Base-by-base conservation (phyloP, 2,113 vertebrate genomes). In the Nesoenas mayeri region DNA sequence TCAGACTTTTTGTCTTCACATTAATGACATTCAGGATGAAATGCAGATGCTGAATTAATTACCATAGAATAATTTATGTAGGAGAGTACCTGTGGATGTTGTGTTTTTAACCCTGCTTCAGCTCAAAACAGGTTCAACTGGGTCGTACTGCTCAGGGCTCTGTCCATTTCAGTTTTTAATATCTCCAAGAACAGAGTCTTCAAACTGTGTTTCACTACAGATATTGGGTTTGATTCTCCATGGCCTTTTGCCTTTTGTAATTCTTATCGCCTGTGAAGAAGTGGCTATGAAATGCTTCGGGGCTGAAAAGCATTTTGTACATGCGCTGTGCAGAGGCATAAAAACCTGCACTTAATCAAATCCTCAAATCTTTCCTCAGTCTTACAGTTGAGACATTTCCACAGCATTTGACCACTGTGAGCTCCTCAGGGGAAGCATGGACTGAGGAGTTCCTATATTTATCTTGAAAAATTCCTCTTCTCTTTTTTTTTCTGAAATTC, bases 381-480 rank as follows among this genome's bases (percentile, higher is more conserved):
- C 54, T 91, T 54, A 44, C 31, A 62, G 11, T 91, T 93, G 73
- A 86, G 85, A 70, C 25, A 66, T n/a, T 66, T 79, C 62, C 77
- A 28, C 60, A 65, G 12, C 40, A 66, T 80, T 90, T 85, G 77
- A 73, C 54, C 36, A 69, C 36, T 42, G 20, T 66, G 74, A 94
- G 71, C 60, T 89, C 57, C 77, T 57, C 72, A 79, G 29, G 93
- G 74, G 66, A 57, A 47, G 24, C 57, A 58, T 19, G 12, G 44
- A 77, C 32, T 88, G 10, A 88, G 47, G 71, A 93, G 34, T 18
- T 88, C 20, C 71, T 87, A 29, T 82, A 42, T 57, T 84, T 74
- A 38, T 64, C 73, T 94, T 62, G 69, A 85, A 95, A 96, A 96
- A 73, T 70, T 64, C 38, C 25, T 74, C 75, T 79, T 20, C 40